Evolutionary conservation across 1,140 invertebrate genomes (phyloP), one percentile per base, ranked within the genome.

Genomic region (Phymorhynchus buccinoides): DNA sequence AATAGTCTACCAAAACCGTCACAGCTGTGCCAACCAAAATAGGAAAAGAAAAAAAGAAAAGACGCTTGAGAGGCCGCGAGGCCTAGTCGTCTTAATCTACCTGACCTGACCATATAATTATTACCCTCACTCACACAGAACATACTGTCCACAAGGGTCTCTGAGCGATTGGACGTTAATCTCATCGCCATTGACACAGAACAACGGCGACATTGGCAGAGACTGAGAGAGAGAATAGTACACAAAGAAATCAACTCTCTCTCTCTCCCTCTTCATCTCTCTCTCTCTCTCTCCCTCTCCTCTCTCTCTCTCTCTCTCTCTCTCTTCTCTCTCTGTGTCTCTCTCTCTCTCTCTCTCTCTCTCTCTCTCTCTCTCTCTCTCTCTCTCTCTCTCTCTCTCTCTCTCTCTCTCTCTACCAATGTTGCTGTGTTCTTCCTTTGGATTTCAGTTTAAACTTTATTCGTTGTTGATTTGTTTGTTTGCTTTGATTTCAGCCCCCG

Each of bases 361-460:
- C 62, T 66, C 62, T 66, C 62, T 66, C 62, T 66, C 62, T 66
- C 62, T 66, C 62, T 66, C 62, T 66, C 62, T 66, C 62, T 66
- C 62, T 66, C 62, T 66, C 62, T 66, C 62, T 66, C 62, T 66
- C 62, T 66, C 62, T 66, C 62, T 66, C 62, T 66, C 62, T 66
- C 62, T 66, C 62, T 9, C 27, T 9, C 4, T n/a, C 22, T 66
- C 4, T 66, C 22, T 66, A n/a, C 30, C 4, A 27, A n/a, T 66
- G 30, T n/a, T 66, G 30, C 30, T 66, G 62, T 6, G 3, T n/a
- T 66, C 4, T n/a, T 4, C 4, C 62, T 66, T 9, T 6, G 22
- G 22, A 4, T 66, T n/a, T n/a, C 30, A n/a, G 62, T 66, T 66
- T 66, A n/a, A 27, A 27, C 22, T 52, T 7, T 52, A 12, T 52